Evolutionary conservation across 2,797 vertebrate genomes (phyloP).

Genomic region (Distichodus sexfasciatus): DNA sequence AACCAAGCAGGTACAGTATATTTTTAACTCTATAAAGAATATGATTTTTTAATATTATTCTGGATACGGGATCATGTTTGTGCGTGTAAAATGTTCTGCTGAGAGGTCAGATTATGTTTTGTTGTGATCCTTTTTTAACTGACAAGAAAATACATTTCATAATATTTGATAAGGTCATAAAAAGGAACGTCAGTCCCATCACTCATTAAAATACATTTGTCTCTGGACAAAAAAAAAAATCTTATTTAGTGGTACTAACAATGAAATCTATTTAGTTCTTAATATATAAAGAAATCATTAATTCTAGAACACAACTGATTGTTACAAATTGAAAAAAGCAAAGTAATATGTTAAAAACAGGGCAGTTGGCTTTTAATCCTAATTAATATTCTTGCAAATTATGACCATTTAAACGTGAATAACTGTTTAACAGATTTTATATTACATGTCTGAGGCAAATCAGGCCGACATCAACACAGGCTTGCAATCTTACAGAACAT

Average conservation of each 20-base stretch:
- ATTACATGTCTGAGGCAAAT: neutral
- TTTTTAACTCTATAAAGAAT: constrained; percentile 18
- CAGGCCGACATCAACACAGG: neutral
- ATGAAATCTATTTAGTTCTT: constrained; percentile 31
- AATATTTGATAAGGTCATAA: constrained; percentile 25
- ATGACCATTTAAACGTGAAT: constrained; percentile 10
- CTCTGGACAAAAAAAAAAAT: constrained; percentile 18
- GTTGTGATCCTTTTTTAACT: constrained; percentile 12
- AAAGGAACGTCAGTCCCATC: constrained; percentile 1
- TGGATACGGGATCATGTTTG: constrained; percentile 22
- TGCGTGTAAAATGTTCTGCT: constrained; percentile 27
- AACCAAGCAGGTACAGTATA: constrained; percentile 31
- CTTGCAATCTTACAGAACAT: too few relatives aligned
- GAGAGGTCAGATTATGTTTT: constrained; percentile 18
- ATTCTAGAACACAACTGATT: constrained; percentile 54
- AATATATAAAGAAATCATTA: constrained; percentile 49
- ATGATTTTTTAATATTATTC: constrained; percentile 11
- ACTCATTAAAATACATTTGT: constrained; percentile 31
- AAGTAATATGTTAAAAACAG: constrained; percentile 44
- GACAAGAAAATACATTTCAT: neutral
- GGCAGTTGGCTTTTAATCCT: neutral
- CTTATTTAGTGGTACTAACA: constrained; percentile 60
- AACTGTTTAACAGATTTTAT: neutral
- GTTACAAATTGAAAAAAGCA: constrained; percentile 45
- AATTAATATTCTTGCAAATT: neutral